A percentile compares a stretch with the other conserved stretches of the same genome.
These are phyloP conservation scores for Petrolisthes cinctipes DNA, from an alignment of 2,888 invertebrate genomes.

Conservation along the genomic window DNA sequence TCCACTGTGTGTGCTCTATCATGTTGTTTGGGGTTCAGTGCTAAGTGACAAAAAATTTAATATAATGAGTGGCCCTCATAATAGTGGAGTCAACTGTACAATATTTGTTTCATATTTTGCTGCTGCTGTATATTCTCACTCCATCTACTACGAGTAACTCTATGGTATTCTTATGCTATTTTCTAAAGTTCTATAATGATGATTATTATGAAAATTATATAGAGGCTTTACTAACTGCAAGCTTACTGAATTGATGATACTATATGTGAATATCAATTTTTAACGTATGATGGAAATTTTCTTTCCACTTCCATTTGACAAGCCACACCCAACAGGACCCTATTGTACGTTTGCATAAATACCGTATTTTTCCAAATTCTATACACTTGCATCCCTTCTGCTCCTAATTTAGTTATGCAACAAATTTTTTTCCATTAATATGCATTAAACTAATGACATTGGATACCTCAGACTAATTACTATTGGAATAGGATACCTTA, in stretches of 20 bases:
- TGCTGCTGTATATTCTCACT: too few species aligned
- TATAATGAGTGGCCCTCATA: too few species aligned
- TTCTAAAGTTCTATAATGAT: too few species aligned
- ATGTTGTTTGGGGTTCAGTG: too few species aligned
- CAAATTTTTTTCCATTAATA: neutral
- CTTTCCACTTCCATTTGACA: conserved; percentile 54
- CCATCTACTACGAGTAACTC: too few species aligned
- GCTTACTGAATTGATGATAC: neutral
- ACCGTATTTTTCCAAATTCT: conserved; percentile 26
- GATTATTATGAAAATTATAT: too few species aligned
- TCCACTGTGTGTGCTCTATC: too few species aligned
- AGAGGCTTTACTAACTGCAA: neutral
- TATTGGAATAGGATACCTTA: conserved; percentile 14
- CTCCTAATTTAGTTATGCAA: conserved; percentile 41
- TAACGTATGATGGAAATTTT: neutral
- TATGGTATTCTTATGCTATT: too few species aligned
- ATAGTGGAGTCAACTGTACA: too few species aligned
- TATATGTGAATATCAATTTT: neutral
- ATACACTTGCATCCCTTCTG: conserved; percentile 59
- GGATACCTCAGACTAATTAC: neutral
- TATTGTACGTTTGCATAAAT: conserved; percentile 33
- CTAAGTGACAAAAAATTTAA: too few species aligned
- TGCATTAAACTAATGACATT: neutral
- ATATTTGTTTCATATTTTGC: too few species aligned
- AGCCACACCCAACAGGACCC: conserved; percentile 60